A percentile compares a stretch with the other conserved stretches of the same genome.
Conservation (phyloP, 2,113 vertebrate species). For the Nothobranchius kuhntae region DNA sequence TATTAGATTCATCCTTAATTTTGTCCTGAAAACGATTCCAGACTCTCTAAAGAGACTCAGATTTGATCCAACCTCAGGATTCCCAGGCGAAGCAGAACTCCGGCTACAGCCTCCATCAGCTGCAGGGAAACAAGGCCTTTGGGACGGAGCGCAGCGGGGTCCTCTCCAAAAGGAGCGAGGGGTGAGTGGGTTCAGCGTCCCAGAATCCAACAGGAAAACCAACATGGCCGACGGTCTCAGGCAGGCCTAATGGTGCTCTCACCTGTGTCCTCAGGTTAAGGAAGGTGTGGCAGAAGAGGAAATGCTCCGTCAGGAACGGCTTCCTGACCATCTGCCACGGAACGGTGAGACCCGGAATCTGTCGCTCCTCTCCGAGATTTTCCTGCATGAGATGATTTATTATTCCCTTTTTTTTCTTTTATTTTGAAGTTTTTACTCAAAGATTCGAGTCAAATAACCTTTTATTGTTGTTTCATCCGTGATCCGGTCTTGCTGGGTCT, state of each 20-base stretch:
- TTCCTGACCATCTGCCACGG: conserved; percentile 95
- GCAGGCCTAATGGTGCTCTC: neutral
- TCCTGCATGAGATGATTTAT: conserved; percentile 21
- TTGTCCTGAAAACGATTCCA: too few relatives aligned
- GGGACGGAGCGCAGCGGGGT: conserved; percentile 89
- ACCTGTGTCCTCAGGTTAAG: conserved; percentile 82
- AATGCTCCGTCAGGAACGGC: conserved; percentile 91
- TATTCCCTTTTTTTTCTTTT: conserved; percentile 30
- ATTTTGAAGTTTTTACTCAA: conserved; percentile 54
- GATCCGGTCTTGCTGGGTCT: too few relatives aligned
- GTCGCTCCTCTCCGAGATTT: conserved; percentile 28
- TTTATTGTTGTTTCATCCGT: too few relatives aligned
- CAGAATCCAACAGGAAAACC: too few relatives aligned
- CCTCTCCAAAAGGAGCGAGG: conserved; percentile 94
- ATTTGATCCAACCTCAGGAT: conserved; percentile 77
- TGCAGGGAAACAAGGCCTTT: conserved; percentile 96
- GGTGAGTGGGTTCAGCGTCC: conserved; percentile 72
- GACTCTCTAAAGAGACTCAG: neutral
- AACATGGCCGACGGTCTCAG: too few relatives aligned
- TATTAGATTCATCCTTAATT: too few relatives aligned
- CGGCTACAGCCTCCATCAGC: conserved; percentile 96
- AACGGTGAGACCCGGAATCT: conserved; percentile 82
- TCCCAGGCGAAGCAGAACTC: conserved; percentile 86
- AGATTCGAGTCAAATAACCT: conserved; percentile 25
- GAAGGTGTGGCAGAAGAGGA: conserved; percentile 98